Percentiles rank a stretch among this genome's conserved stretches.
phyloP scores from a whole-genome alignment of 2,888 invertebrate species.

The Pelosia muscerda region DNA sequence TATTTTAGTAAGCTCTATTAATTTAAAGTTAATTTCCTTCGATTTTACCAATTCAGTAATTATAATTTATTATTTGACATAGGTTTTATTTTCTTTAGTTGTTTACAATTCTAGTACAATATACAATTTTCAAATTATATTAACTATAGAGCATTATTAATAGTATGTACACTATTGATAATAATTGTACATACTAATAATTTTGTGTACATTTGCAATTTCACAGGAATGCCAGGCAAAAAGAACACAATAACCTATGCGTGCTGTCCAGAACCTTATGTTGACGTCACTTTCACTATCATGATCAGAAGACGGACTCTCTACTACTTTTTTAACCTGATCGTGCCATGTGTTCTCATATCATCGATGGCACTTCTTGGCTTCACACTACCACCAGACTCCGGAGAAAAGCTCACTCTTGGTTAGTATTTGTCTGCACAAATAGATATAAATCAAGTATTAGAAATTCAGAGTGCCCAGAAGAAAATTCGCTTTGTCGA shows the following conservation, averaged over 20 bases:
- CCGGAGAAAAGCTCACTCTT: constrained; percentile 97
- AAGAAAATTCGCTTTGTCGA: constrained; percentile 42
- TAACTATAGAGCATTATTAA: too few relatives aligned
- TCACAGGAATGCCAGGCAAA: constrained; percentile 95
- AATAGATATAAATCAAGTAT: constrained; percentile 16
- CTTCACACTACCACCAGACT: constrained; percentile 99
- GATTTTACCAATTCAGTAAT: background rate
- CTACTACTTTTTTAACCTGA: constrained; percentile 99
- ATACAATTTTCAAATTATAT: background rate
- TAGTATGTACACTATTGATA: too few relatives aligned
- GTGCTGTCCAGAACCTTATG: constrained; percentile 97
- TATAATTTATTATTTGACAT: background rate
- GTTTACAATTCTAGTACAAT: background rate
- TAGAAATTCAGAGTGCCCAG: constrained; percentile 26
- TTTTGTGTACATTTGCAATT: constrained; percentile 18
- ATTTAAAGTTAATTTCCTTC: background rate
- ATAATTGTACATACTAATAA: background rate
- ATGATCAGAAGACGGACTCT: constrained; percentile 98
- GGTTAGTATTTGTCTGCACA: constrained; percentile 88
- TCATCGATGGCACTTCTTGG: constrained; percentile 99
- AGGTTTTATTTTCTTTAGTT: background rate
- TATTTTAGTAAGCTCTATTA: too few relatives aligned
- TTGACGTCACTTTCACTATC: constrained; percentile 98
- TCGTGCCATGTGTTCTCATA: constrained; percentile 99
- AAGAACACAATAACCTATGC: constrained; percentile 96